Evolutionary conservation across 2,113 vertebrate species (phyloP), one percentile per base, ranked within the genome.

Genomic region (Eolophus roseicapilla): DNA sequence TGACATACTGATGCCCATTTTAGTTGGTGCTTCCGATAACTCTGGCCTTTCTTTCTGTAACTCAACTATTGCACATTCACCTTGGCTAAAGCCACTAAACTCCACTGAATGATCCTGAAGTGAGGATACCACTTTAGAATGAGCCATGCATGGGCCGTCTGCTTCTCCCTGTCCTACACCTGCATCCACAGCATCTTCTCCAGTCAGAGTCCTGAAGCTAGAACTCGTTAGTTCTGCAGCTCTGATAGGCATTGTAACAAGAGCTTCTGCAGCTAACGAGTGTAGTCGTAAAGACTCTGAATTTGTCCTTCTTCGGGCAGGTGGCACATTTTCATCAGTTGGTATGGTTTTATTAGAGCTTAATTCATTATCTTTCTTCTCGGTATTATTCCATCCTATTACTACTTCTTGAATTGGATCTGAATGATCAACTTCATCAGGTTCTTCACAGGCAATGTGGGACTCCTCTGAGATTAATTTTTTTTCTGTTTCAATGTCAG

Each of bases 1-100:
- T 3, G 99, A 99, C 97, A 98, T 98, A 85, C 99, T 99, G 96
- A 99, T 99, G 90, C 99, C 99, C 25, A 98, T 99, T 97, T 99
- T 99, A 13, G 98, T 97, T 3, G 99, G 98, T 6, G 98, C 97
- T 49, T 99, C 98, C 2, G 98, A 97, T 41, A 99, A 93, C 29
- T 97, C 98, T 8, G 98, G 98, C 78, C 96, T 96, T 21, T 97
- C 98, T 79, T 96, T 96, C 39, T 98, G 97, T 41, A 98, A 97
- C 44, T 98, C 98, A 19, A 98, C 92, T 57, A 99, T 96, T 64
- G 98, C 76, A 41, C 97, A 94, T 64, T 91, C 97, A 3, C 96
- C 96, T 97, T 98, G 98, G 97, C 97, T 97, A 71, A 98, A 97
- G 87, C 73, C 35, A 3, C 96, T 62, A 5, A 98, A 90, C 28